Evolutionary conservation across 2,797 vertebrate genomes (phyloP), one percentile per base, ranked within the genome.

Genomic region (Cirrhinus mrigala): DNA sequence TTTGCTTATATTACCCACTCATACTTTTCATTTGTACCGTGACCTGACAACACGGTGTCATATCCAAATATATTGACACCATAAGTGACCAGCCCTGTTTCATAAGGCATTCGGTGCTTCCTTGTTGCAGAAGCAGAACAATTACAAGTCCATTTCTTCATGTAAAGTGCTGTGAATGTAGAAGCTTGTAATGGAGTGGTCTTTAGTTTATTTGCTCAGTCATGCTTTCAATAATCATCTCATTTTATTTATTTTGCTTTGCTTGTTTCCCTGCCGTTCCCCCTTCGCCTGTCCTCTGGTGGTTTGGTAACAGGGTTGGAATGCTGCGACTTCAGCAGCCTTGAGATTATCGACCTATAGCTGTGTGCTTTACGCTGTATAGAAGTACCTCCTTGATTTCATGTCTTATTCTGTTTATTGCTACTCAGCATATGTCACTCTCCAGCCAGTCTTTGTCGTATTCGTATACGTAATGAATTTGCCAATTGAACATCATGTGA

Each of bases 241-340:
- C 48, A 68, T 60, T 56, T 48, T 54, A 16, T 74, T 70, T 71
- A 58, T 70, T 78, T 87, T 87, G 68, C 70, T 83, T 83, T 81
- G 78, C 71, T 90, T 84, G 73, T 86, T 82, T 60, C 44, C 37
- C 52, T 56, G 46, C 33, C 8, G 62, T 66, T 58, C 56, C 58
- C 60, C 46, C 54, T 12, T 83, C 33, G 76, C 82, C 83, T 40
- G 87, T 76, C 46, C 78, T 90, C 86, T 90, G 90, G 85, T 88
- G 81, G 86, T 88, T 71, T 88, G 81, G 92, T 92, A 89, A 95
- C 94, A 91, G 92, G 71, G 74, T 90, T 87, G 70, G 91, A 93
- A 93, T 91, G 88, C 91, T 89, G 44, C 92, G 89, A 89, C 90
- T 37, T 89, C 87, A 76, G 78, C 89, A 91, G 88, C 83, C 90